Percentiles rank a stretch among this genome's conserved stretches.
These are phyloP conservation scores for Meteorus colon DNA, from an alignment of 2,888 invertebrate genomes.

Conservation along the genomic window DNA sequence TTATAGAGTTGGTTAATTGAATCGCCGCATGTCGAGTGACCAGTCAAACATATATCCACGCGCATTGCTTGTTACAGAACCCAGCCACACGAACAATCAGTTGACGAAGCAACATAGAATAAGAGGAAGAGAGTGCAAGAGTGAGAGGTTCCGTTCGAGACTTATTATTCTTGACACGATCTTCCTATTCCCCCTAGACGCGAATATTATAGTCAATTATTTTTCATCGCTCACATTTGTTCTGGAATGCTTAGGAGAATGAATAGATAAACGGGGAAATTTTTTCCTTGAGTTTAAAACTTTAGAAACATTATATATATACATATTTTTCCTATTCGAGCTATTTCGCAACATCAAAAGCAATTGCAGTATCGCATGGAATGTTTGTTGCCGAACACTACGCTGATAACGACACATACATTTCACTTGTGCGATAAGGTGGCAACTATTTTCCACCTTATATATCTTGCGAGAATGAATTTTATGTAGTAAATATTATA, in stretches of 20 bases:
- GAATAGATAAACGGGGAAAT: neutral
- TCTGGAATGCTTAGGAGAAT: neutral
- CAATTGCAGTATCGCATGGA: neutral
- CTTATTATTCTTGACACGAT: constrained; percentile 29
- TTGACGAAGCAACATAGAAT: neutral
- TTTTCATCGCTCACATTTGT: neutral
- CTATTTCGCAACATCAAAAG: neutral
- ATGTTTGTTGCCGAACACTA: neutral
- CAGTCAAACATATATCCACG: constrained; percentile 33
- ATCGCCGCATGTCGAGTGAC: constrained; percentile 30
- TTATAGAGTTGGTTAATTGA: constrained; percentile 34
- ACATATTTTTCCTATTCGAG: neutral
- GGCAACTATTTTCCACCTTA: constrained; percentile 3
- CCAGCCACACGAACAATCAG: constrained; percentile 10
- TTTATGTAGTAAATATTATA: neutral
- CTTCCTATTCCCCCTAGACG: neutral
- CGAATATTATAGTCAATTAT: constrained; percentile 12
- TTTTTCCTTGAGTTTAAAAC: neutral
- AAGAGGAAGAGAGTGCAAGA: neutral
- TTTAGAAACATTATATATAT: neutral
- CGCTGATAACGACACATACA: neutral
- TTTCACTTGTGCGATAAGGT: neutral
- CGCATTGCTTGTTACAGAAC: neutral
- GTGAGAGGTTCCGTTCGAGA: neutral
- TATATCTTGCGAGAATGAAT: neutral